These are phyloP conservation scores for Hypomesus transpacificus DNA, from an alignment of 2,113 vertebrate species.

Conservation along the genomic window DNA sequence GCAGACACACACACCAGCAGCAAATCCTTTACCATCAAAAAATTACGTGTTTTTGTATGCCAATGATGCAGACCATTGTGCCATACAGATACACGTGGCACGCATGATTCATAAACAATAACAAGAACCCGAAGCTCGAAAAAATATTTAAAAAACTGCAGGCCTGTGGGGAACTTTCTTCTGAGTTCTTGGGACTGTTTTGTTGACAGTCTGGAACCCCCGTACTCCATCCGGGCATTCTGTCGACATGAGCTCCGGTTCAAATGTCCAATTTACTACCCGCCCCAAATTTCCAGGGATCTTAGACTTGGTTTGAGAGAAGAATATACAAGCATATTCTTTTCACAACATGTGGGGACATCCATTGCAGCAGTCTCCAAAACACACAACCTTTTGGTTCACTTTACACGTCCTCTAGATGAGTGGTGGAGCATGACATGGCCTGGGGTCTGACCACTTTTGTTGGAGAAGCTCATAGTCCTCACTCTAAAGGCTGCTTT, in stretches of 20 bases:
- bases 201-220: not conserved
- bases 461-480: too few relatives aligned
- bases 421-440: too few relatives aligned
- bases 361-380: conserved; percentile 31
- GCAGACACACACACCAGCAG: not conserved
- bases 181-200: not conserved
- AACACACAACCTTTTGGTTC: conserved; percentile 2
- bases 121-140: too few relatives aligned
- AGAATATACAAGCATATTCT: conserved; percentile 67
- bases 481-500: too few relatives aligned
- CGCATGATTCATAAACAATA: too few relatives aligned
- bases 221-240: conserved; percentile 12
- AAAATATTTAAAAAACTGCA: too few relatives aligned
- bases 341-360: conserved; percentile 51
- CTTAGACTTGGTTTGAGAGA: conserved; percentile 35
- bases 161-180: not conserved
- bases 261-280: conserved; percentile 54
- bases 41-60: not conserved
- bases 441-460: too few relatives aligned
- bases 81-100: not conserved
- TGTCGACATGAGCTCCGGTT: conserved; percentile 33
- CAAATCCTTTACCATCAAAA: not conserved
- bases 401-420: not conserved
- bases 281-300: conserved; percentile 51
- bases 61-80: not conserved